A percentile compares a stretch with the other conserved stretches of the same genome.
Evolutionary conservation across 2,797 vertebrate species (phyloP).

Genomic region (Hydrolagus colliei): DNA sequence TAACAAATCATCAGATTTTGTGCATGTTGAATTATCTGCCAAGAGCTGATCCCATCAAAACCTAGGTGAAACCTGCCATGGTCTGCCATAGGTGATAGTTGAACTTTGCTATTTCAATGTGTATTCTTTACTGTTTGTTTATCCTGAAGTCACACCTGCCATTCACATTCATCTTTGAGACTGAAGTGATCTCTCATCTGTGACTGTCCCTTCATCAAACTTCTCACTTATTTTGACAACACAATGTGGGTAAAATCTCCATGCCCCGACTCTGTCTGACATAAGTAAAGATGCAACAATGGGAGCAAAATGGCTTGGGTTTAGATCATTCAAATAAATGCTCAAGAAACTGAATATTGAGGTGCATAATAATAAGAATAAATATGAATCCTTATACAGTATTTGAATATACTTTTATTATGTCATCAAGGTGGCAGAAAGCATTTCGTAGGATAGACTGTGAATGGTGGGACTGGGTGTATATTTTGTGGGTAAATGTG

Average conservation of each 20-base stretch:
- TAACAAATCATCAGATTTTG: no score
- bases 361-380: no score
- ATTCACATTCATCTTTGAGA: not conserved
- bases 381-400: no score
- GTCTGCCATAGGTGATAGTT: not conserved
- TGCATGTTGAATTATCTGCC: not conserved
- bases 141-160: not conserved
- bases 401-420: no score
- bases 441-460: no score
- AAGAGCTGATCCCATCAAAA: not conserved
- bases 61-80: not conserved
- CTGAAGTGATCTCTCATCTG: not conserved
- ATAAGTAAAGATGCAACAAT: not conserved
- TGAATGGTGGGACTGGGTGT: no score
- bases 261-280: not conserved
- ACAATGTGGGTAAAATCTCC: not conserved
- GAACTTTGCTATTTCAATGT: not conserved
- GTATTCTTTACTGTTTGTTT: not conserved
- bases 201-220: not conserved
- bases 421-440: no score
- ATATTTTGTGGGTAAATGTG: no score
- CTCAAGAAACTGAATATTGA: no score
- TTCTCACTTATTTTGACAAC: not conserved
- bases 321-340: no score
- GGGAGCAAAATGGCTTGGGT: not conserved